Evolutionary conservation across 2,888 invertebrate species (phyloP).

Genomic region (Antitype chi): DNA sequence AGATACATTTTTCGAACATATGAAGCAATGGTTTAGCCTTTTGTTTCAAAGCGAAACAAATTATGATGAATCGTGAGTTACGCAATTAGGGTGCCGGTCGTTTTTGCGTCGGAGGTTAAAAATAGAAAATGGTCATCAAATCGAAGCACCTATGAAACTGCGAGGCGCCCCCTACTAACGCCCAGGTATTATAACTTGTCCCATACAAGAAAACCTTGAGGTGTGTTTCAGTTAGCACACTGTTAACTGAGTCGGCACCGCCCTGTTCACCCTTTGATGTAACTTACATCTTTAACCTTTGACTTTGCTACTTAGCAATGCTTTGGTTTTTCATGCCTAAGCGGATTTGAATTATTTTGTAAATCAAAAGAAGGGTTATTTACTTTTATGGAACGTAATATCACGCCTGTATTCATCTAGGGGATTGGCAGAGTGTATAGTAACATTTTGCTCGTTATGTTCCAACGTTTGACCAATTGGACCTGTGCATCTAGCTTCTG

Average conservation of each 20-base stretch:
- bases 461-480: not conserved
- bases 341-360: slow-evolving; percentile 8
- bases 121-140: not conserved
- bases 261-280: slow-evolving; percentile 54
- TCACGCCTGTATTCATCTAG: not conserved
- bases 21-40: too few relatives aligned
- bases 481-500: not conserved
- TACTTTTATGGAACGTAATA: not conserved
- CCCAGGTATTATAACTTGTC: not conserved
- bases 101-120: too few relatives aligned
- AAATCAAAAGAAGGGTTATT: not conserved
- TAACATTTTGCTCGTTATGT: not conserved
- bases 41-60: too few relatives aligned
- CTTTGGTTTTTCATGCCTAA: slow-evolving; percentile 38
- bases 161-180: not conserved
- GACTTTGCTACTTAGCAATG: slow-evolving; percentile 33
- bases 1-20: too few relatives aligned
- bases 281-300: slow-evolving; percentile 47
- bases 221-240: slow-evolving; percentile 58
- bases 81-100: too few relatives aligned
- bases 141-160: not conserved
- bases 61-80: too few relatives aligned
- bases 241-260: slow-evolving; percentile 42
- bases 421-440: not conserved
- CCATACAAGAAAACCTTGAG: slow-evolving; percentile 52